Percentiles rank a stretch among this genome's conserved stretches.
Conservation (phyloP, 2,797 vertebrate genomes). For the Coccyzus lansbergi region DNA sequence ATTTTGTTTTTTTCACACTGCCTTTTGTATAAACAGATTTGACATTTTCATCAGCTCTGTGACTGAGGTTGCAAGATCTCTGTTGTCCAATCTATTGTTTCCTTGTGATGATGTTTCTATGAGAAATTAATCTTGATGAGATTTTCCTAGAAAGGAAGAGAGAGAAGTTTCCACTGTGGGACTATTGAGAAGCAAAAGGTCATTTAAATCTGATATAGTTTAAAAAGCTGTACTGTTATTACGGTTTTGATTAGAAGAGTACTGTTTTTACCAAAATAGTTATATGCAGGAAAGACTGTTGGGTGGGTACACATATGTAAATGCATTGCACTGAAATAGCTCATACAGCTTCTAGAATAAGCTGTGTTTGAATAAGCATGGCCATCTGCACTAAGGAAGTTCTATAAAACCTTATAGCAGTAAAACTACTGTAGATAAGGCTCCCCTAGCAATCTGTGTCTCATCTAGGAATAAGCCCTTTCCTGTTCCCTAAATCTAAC, state of each 20-base stretch:
- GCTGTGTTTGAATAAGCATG: neutral
- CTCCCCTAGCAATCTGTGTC: neutral
- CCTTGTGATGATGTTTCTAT: neutral
- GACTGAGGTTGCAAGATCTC: neutral
- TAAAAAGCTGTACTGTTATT: neutral
- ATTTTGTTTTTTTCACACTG: neutral
- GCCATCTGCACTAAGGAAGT: neutral
- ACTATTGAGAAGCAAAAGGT: constrained; percentile 56
- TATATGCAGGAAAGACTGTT: constrained; percentile 5
- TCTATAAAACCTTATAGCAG: neutral
- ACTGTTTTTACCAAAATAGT: constrained; percentile 31
- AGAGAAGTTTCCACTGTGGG: constrained; percentile 30
- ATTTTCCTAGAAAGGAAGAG: constrained; percentile 45
- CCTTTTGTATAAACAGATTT: constrained; percentile 16
- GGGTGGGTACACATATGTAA: neutral
- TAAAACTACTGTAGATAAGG: neutral
- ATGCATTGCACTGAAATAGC: neutral
- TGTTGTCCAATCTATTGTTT: constrained; percentile 48
- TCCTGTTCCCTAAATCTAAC: neutral
- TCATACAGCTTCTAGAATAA: neutral
- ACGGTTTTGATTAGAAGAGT: neutral
- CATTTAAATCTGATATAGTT: constrained; percentile 46
- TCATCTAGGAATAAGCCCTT: neutral
- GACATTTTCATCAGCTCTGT: neutral
- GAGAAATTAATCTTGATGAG: constrained; percentile 34